Conservation (phyloP, 1,140 invertebrate genomes). For the Pogonomyrmex californicus region DNA sequence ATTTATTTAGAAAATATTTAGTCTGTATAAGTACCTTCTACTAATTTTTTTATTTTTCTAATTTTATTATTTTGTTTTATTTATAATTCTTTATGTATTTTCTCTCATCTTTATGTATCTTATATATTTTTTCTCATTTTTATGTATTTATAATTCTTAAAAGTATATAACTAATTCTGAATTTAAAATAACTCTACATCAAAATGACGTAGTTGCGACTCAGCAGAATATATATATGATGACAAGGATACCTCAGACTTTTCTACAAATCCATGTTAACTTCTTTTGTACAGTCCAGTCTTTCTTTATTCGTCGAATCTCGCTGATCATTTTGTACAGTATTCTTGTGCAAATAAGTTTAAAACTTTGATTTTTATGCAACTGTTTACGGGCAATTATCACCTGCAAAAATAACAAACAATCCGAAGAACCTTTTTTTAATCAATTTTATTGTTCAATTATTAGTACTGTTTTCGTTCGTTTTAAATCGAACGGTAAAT, state of each 20-base stretch:
- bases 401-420: neutral
- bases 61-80: too few relatives aligned
- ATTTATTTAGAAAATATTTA: too few relatives aligned
- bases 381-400: neutral
- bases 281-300: constrained; percentile 68
- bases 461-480: neutral
- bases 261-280: constrained; percentile 70
- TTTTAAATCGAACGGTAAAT: neutral
- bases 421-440: neutral
- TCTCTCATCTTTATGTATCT: too few relatives aligned
- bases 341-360: neutral
- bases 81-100: too few relatives aligned
- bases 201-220: neutral
- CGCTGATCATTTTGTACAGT: neutral
- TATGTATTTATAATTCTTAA: neutral
- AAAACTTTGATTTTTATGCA: neutral
- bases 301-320: constrained; percentile 68
- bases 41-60: too few relatives aligned
- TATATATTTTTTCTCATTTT: too few relatives aligned
- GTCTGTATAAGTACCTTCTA: too few relatives aligned
- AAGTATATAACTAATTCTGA: neutral
- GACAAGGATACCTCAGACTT: constrained; percentile 63
- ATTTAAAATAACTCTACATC: neutral
- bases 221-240: neutral
- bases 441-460: neutral